Conservation (phyloP, 2,888 invertebrate genomes). For the Geotrupes spiniger region DNA sequence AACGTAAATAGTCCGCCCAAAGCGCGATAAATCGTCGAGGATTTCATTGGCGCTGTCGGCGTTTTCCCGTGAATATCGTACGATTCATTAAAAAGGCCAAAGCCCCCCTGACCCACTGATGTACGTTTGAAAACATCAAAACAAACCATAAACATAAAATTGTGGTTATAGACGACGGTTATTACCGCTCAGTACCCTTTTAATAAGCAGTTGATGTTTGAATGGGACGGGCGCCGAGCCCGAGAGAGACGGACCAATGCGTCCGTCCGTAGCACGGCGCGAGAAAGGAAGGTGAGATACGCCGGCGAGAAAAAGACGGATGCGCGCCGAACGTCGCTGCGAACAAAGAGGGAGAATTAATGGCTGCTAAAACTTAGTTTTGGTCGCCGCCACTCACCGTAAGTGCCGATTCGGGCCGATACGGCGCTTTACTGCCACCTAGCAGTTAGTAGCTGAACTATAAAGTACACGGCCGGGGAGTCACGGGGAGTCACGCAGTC, state of each 20-base stretch:
- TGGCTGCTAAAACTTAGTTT: constrained; percentile 25
- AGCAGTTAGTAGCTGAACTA: constrained; percentile 45
- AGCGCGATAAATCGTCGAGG: neutral
- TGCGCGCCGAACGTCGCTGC: constrained; percentile 13
- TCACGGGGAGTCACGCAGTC: constrained; percentile 13
- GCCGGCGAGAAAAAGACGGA: constrained; percentile 5
- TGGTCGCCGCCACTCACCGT: constrained; percentile 17
- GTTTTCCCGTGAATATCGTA: neutral
- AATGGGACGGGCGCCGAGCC: constrained; percentile 21
- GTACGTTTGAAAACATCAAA: constrained; percentile 36
- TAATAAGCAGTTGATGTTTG: constrained; percentile 33
- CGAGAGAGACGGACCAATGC: constrained; percentile 21
- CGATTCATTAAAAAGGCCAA: constrained; percentile 26
- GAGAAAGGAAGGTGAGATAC: constrained; percentile 7
- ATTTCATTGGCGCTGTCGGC: constrained; percentile 6
- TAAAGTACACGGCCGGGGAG: constrained; percentile 22
- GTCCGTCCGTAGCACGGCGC: constrained; percentile 1
- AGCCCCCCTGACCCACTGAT: constrained; percentile 37
- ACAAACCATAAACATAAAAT: constrained; percentile 42
- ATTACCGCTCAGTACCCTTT: constrained; percentile 31
- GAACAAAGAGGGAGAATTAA: constrained; percentile 23
- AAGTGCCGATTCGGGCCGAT: constrained; percentile 21
- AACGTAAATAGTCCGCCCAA: too few relatives aligned
- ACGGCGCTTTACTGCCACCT: constrained; percentile 40
- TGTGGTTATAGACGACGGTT: constrained; percentile 29